phyloP scores from a whole-genome alignment of 2,888 invertebrate genomes.

The Mythimna ferrago region DNA sequence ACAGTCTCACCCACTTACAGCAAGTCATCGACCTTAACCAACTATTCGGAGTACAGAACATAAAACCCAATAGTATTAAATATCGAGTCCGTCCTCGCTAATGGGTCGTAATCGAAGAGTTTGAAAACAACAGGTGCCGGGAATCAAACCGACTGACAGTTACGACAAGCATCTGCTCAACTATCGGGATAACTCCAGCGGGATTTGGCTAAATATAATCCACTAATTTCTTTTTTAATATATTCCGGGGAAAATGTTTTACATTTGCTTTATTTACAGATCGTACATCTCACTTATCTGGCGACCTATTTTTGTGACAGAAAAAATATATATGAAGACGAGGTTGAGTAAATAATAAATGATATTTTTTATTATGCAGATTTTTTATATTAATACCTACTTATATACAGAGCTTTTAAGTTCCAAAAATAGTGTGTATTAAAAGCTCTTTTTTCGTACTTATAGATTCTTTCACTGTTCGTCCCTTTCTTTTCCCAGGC shows the following conservation, averaged over 20 bases:
- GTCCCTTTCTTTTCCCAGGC: no score
- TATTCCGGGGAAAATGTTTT: conserved; percentile 49
- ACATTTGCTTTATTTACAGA: conserved; percentile 62
- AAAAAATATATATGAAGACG: conserved; percentile 38
- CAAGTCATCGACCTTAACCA: conserved; percentile 57
- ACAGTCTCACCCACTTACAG: conserved; percentile 27
- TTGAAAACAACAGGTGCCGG: conserved; percentile 87
- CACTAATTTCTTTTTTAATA: conserved; percentile 61
- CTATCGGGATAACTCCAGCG: conserved; percentile 67
- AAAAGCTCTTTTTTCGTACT: neutral
- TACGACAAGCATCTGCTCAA: conserved; percentile 82
- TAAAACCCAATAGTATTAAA: conserved; percentile 78
- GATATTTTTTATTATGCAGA: conserved; percentile 42
- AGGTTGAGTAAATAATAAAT: conserved; percentile 56
- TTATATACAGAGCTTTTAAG: conserved; percentile 32
- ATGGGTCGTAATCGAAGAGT: conserved; percentile 88
- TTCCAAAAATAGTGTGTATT: conserved; percentile 32
- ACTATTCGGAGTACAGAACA: conserved; percentile 63
- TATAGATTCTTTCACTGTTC: neutral
- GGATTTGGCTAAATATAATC: conserved; percentile 75
- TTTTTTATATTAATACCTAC: conserved; percentile 25
- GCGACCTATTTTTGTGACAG: conserved; percentile 57
- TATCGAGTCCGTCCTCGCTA: conserved; percentile 81
- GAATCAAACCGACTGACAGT: conserved; percentile 87
- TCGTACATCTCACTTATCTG: conserved; percentile 61